phyloP scores from a whole-genome alignment of 2,888 invertebrate species.

The Nomada lathburiana region DNA sequence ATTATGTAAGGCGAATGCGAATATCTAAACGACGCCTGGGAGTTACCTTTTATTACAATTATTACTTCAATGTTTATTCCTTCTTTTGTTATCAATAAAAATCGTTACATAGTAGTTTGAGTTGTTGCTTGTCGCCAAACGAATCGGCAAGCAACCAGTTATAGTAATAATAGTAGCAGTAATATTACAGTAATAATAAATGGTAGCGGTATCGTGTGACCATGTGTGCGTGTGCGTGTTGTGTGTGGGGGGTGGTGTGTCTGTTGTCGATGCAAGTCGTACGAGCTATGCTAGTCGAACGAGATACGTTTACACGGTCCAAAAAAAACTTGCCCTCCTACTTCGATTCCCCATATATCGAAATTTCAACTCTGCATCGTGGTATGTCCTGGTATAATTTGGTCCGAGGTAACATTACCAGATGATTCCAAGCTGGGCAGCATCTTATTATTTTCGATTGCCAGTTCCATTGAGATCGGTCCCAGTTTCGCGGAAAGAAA shows the following conservation, averaged over 20 bases:
- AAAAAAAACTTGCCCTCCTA: neutral
- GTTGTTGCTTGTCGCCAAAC: constrained; percentile 74
- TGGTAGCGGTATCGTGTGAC: constrained; percentile 68
- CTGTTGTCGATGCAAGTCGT: constrained; percentile 24
- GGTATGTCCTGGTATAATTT: neutral
- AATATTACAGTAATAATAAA: constrained; percentile 73
- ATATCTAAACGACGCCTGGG: constrained; percentile 54
- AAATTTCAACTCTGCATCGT: neutral
- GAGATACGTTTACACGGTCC: constrained; percentile 45
- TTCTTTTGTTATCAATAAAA: constrained; percentile 81
- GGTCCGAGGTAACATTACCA: too few species aligned
- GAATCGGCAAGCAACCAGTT: constrained; percentile 76
- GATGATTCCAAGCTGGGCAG: neutral
- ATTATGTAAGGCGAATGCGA: constrained; percentile 42
- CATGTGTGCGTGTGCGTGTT: constrained; percentile 31
- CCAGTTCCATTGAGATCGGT: neutral
- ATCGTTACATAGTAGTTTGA: constrained; percentile 82
- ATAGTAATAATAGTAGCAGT: constrained; percentile 74
- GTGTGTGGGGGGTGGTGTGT: neutral
- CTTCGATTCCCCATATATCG: neutral
- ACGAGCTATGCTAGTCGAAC: constrained; percentile 39
- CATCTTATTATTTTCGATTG: neutral
- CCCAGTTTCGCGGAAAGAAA: neutral
- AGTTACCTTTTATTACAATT: constrained; percentile 73
- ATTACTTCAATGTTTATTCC: constrained; percentile 80